These are phyloP conservation scores for Anthonomus grandis DNA, from an alignment of 1,140 invertebrate genomes.

Conservation along the genomic window DNA sequence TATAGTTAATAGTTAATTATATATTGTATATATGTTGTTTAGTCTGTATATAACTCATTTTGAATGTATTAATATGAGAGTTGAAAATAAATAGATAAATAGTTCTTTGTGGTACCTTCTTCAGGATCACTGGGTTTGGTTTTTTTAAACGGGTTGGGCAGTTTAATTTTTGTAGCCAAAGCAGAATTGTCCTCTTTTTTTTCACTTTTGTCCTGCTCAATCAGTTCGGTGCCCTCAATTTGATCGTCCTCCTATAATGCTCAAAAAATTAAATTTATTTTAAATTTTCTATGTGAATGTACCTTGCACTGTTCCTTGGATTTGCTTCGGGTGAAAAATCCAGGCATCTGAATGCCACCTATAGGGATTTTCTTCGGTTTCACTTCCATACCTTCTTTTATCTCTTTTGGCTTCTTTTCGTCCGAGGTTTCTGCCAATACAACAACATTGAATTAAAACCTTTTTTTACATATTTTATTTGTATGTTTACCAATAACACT, in stretches of 20 bases:
- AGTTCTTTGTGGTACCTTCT: slow-evolving; percentile 39
- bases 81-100: no score
- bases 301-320: slow-evolving; percentile 67
- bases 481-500: no score
- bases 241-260: slow-evolving; percentile 37
- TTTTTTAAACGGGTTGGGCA: slow-evolving; percentile 50
- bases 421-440: no score
- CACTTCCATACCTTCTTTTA: slow-evolving; percentile 64
- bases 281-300: no score
- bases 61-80: no score
- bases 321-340: slow-evolving; percentile 72
- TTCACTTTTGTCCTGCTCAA: slow-evolving; percentile 42
- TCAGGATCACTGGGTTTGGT: slow-evolving; percentile 41
- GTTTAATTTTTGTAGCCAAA: slow-evolving; percentile 41
- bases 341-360: slow-evolving; percentile 78
- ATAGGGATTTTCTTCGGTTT: slow-evolving; percentile 79
- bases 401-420: slow-evolving; percentile 55
- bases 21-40: no score
- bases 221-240: slow-evolving; percentile 42
- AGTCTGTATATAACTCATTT: no score
- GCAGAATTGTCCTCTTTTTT: slow-evolving; percentile 38
- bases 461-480: no score
- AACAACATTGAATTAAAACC: no score
- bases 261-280: no score
- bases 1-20: no score